A percentile compares a stretch with the other conserved stretches of the same genome.
Conservation (phyloP, 2,113 vertebrate species). For the Oryzias javanicus region DNA sequence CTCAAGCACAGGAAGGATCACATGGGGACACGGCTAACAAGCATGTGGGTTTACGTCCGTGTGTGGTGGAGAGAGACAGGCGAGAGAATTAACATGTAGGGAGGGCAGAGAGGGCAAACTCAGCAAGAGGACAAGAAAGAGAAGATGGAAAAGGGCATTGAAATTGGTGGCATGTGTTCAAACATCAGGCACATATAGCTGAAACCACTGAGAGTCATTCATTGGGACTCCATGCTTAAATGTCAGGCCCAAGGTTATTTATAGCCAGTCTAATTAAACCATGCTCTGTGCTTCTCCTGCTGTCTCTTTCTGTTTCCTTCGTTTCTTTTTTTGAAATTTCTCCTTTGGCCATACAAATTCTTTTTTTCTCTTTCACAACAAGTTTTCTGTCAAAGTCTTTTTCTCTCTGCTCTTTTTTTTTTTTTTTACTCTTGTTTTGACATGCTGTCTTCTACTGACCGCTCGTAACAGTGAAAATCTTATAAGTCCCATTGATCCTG, state of each 20-base stretch:
- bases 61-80: conserved; percentile 26
- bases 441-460: conserved; percentile 29
- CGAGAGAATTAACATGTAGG: conserved; percentile 30
- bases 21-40: conserved; percentile 25
- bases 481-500: conserved; percentile 49
- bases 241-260: conserved; percentile 74
- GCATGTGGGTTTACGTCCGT: conserved; percentile 12
- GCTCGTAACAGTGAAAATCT: conserved; percentile 42
- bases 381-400: conserved; percentile 16
- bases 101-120: conserved; percentile 17
- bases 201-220: conserved; percentile 57
- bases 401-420: conserved; percentile 2
- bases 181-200: conserved; percentile 55
- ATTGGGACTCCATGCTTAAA: conserved; percentile 68
- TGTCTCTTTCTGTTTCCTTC: conserved; percentile 43
- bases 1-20: conserved; percentile 34
- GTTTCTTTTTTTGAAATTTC: conserved; percentile 32
- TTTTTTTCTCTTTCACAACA: conserved; percentile 4
- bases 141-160: conserved; percentile 23
- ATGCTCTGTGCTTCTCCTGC: conserved; percentile 48
- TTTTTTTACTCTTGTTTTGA: conserved; percentile 12
- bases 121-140: conserved; percentile 9
- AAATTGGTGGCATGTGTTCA: conserved; percentile 63
- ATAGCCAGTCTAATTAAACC: conserved; percentile 75
- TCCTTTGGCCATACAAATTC: conserved; percentile 24